Conservation (phyloP, 64 coral and sea anemone species). For the Astreopora myriophthalma region DNA sequence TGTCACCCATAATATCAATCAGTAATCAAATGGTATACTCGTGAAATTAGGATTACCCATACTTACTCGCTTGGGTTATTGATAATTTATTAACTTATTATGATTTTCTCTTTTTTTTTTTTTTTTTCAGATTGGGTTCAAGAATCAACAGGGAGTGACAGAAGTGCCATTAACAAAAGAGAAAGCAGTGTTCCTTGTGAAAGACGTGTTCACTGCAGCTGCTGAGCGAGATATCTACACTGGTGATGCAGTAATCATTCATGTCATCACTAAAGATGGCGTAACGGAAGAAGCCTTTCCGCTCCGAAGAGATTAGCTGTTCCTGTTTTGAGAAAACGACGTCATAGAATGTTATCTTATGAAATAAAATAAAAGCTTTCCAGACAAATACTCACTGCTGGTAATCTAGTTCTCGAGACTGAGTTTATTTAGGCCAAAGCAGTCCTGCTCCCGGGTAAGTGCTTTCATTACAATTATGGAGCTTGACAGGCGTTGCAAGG, state of each 20-base stretch:
- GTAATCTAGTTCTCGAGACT: too few species aligned
- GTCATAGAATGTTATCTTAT: not conserved
- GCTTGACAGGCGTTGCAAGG: too few species aligned
- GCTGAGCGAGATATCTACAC: conserved; percentile 98
- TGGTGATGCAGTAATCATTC: conserved; percentile 91
- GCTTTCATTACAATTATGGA: too few species aligned
- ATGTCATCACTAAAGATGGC: conserved; percentile 89
- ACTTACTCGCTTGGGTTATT: too few species aligned
- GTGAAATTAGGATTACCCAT: too few species aligned
- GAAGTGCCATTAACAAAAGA: conserved; percentile 79
- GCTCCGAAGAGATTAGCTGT: conserved; percentile 80
- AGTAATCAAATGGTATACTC: too few species aligned
- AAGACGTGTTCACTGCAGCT: conserved; percentile 95
- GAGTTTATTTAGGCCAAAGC: too few species aligned
- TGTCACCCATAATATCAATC: too few species aligned
- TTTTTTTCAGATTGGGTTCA: conserved; percentile 90
- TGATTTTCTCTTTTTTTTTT: not conserved
- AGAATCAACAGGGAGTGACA: conserved; percentile 91
- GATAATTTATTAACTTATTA: too few species aligned
- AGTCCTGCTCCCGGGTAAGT: too few species aligned
- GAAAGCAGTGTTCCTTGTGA: conserved; percentile 92
- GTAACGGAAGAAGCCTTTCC: conserved; percentile 90
- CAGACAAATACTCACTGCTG: not conserved
- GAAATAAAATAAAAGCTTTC: not conserved
- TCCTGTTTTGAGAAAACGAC: not conserved